Percentiles rank a stretch among this genome's conserved stretches.
Evolutionary conservation across 2,888 invertebrate species (phyloP).

Genomic region (Cheilosia soror): DNA sequence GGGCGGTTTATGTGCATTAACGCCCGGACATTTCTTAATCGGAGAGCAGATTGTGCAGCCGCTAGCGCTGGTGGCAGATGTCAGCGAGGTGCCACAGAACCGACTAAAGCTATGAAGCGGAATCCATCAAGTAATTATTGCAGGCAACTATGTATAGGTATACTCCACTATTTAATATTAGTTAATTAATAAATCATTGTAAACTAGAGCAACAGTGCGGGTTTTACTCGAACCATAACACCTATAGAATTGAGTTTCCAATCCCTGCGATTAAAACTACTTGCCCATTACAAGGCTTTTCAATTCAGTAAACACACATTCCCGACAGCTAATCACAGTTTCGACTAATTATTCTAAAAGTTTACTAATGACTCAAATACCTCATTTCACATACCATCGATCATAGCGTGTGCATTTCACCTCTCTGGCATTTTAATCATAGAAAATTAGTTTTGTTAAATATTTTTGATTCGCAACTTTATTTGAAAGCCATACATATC

Average conservation of each 20-base stretch:
- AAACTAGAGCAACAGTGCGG: no score
- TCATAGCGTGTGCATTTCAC: background rate
- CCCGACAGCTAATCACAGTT: no score
- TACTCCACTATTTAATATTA: no score
- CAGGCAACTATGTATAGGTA: no score
- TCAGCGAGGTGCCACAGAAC: conserved; percentile 6
- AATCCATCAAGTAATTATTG: background rate
- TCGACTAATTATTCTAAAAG: no score
- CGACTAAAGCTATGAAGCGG: conserved; percentile 16
- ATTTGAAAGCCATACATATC: background rate
- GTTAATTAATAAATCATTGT: no score
- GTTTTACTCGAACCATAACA: no score
- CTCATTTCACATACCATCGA: background rate
- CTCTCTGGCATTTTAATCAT: background rate
- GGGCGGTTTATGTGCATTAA: conserved; percentile 1
- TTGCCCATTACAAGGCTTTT: no score
- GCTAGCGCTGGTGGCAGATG: background rate
- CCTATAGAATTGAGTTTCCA: no score
- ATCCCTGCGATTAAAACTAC: no score
- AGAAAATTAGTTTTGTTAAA: background rate
- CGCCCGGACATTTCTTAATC: conserved; percentile 15
- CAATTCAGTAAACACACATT: no score
- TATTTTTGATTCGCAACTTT: background rate
- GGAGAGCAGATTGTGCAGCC: conserved; percentile 27
- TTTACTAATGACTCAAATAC: background rate